Percentiles rank a stretch among this genome's conserved stretches.
These are phyloP conservation scores for Argya squamiceps DNA, from an alignment of 2,797 vertebrate species.

Conservation along the genomic window DNA sequence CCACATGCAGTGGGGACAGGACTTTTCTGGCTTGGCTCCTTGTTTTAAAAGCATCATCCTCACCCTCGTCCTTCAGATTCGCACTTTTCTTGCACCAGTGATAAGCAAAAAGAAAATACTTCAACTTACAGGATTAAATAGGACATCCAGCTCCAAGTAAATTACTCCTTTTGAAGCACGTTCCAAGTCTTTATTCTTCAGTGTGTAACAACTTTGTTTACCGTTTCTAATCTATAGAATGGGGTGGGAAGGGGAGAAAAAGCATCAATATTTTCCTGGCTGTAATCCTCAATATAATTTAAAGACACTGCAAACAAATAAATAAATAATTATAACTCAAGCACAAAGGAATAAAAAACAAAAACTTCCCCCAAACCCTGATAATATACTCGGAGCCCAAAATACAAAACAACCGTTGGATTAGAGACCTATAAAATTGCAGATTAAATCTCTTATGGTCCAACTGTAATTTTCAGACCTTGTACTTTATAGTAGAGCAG, in stretches of 20 bases:
- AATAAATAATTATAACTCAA: constrained; percentile 18
- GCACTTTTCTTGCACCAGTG: neutral
- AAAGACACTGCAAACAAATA: constrained; percentile 15
- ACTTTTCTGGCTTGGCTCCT: neutral
- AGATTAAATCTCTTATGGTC: constrained; percentile 46
- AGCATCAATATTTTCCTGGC: constrained; percentile 20
- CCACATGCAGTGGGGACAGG: neutral
- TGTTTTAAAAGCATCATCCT: neutral
- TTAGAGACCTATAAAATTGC: constrained; percentile 45
- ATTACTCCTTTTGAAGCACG: constrained; percentile 87
- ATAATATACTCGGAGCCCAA: constrained; percentile 1
- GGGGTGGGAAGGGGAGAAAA: neutral
- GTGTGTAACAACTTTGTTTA: constrained; percentile 80
- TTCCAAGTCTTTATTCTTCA: constrained; percentile 93
- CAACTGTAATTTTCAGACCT: constrained; percentile 59
- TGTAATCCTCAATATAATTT: constrained; percentile 16
- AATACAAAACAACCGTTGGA: constrained; percentile 7
- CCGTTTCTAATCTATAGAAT: constrained; percentile 85
- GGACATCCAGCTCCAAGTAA: constrained; percentile 88
- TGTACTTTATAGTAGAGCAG: constrained; percentile 30
- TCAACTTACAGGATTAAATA: constrained; percentile 91
- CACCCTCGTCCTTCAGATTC: neutral
- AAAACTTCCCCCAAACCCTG: neutral
- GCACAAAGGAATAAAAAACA: neutral
- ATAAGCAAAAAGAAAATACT: neutral